Conservation (phyloP, 2,113 vertebrate genomes). For the Bubo bubo region DNA sequence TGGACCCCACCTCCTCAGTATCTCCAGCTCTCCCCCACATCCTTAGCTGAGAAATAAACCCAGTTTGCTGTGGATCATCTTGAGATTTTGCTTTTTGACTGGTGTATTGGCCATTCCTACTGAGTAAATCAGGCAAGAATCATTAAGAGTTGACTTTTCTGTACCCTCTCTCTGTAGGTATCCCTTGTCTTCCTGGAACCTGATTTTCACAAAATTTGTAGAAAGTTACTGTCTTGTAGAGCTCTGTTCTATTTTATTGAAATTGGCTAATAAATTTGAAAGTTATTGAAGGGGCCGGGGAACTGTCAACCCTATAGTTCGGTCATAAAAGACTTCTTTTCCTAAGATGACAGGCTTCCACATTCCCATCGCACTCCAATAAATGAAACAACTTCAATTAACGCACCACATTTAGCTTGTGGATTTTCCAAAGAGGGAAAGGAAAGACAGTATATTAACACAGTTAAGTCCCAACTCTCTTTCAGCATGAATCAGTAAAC, state of each 20-base stretch:
- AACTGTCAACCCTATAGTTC: background rate
- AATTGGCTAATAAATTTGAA: background rate
- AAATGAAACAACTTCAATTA: background rate
- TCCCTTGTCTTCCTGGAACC: background rate
- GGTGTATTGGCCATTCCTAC: fast-evolving
- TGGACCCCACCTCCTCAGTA: background rate
- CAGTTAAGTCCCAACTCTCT: background rate
- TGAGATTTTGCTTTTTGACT: background rate
- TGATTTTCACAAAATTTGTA: background rate
- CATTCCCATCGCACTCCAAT: background rate
- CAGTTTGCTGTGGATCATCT: background rate
- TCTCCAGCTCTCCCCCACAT: background rate
- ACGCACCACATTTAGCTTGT: background rate
- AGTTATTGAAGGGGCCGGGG: background rate
- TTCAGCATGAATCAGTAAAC: background rate
- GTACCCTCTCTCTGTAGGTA: background rate
- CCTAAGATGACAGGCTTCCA: background rate
- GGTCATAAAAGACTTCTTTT: background rate
- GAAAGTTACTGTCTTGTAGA: background rate
- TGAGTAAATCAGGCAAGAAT: background rate
- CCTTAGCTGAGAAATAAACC: background rate
- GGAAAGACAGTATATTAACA: background rate
- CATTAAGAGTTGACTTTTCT: background rate
- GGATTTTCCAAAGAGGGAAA: background rate
- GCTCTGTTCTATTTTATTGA: background rate